Evolutionary conservation across 1,140 invertebrate species (phyloP).

Genomic region (Mylabris phalerata): DNA sequence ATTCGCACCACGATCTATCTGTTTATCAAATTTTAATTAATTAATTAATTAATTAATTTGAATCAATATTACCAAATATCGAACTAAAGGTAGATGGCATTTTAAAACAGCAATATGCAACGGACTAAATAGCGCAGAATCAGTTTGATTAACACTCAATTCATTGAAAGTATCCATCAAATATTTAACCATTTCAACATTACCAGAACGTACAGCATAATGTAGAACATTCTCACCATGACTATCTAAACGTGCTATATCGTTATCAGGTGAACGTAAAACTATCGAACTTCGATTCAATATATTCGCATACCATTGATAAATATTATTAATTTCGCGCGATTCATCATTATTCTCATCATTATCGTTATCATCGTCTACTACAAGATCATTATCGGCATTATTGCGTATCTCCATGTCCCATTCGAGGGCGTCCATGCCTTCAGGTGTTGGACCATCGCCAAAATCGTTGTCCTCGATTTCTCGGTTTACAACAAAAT

Average conservation of each 20-base stretch:
- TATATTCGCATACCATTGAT: slow-evolving; percentile 50
- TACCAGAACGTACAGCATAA: slow-evolving; percentile 50
- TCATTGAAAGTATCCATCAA: slow-evolving; percentile 33
- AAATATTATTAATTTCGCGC: slow-evolving; percentile 29
- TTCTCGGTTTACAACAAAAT: slow-evolving; percentile 41
- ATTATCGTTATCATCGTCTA: background rate
- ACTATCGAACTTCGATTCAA: slow-evolving; percentile 47
- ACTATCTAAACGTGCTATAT: slow-evolving; percentile 44
- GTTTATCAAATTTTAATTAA: too few relatives aligned
- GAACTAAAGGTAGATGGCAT: slow-evolving; percentile 3
- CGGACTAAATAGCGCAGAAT: slow-evolving; percentile 40
- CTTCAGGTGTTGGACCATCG: slow-evolving; percentile 51
- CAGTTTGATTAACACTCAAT: slow-evolving; percentile 35
- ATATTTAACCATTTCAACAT: slow-evolving; percentile 45
- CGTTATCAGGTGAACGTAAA: slow-evolving; percentile 37
- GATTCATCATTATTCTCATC: slow-evolving; percentile 30
- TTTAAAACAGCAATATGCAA: slow-evolving; percentile 52
- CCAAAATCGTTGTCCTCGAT: slow-evolving; percentile 38
- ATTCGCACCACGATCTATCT: slow-evolving; percentile 70
- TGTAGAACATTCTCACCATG: slow-evolving; percentile 51
- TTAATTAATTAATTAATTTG: too few relatives aligned
- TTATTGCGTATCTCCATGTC: slow-evolving; percentile 46
- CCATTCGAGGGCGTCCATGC: slow-evolving; percentile 55
- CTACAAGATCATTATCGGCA: slow-evolving; percentile 10
- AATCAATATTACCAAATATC: slow-evolving; percentile 47